Evolutionary conservation across 2,113 vertebrate species (phyloP).

Genomic region (Nicator chloris): DNA sequence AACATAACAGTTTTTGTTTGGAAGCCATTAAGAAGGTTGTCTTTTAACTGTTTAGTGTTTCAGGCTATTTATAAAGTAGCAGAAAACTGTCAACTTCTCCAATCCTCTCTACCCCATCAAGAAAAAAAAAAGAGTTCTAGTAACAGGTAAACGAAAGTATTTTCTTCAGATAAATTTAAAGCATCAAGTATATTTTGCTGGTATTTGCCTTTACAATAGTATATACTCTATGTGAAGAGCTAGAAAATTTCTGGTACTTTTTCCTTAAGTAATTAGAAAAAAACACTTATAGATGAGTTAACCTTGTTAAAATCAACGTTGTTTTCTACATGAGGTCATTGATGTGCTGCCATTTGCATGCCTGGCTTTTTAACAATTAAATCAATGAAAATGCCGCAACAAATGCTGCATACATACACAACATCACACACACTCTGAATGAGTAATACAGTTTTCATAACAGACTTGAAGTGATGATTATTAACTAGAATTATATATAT

Average conservation of each 20-base stretch:
- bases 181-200: conserved; percentile 48
- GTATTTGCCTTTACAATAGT: conserved; percentile 56
- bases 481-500: conserved; percentile 80
- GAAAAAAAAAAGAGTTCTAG: conserved; percentile 44
- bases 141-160: conserved; percentile 46
- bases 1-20: conserved; percentile 45
- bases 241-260: conserved; percentile 45
- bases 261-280: conserved; percentile 25
- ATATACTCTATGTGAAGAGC: conserved; percentile 21
- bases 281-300: conserved; percentile 58
- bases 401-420: conserved; percentile 41
- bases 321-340: conserved; percentile 60
- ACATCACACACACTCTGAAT: conserved; percentile 52
- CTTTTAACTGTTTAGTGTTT: conserved; percentile 39
- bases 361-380: conserved; percentile 67
- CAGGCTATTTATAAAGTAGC: conserved; percentile 45
- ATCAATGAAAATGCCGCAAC: conserved; percentile 62
- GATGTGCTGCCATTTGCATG: conserved; percentile 38
- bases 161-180: conserved; percentile 53
- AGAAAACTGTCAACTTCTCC: conserved; percentile 25
- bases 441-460: conserved; percentile 75
- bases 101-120: not conserved
- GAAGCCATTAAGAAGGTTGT: conserved; percentile 33
- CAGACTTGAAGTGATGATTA: conserved; percentile 73
- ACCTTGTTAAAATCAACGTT: conserved; percentile 29